These are phyloP conservation scores for Fulmarus glacialis DNA, from an alignment of 2,113 vertebrate genomes.

Conservation along the genomic window DNA sequence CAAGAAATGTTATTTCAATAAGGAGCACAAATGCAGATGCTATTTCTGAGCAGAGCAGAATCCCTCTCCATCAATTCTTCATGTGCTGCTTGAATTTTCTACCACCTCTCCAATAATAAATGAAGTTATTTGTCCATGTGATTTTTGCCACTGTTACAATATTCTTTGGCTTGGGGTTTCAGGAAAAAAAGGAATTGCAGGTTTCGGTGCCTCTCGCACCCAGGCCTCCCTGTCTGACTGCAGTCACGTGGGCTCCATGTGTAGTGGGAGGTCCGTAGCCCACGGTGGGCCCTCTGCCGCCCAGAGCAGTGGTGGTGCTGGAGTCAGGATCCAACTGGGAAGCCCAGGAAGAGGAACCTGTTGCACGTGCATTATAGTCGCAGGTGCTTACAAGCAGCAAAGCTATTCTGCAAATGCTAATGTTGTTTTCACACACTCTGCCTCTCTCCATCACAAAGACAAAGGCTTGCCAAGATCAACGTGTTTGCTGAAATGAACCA, in stretches of 20 bases:
- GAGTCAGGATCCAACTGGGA: neutral
- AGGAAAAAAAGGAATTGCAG: neutral
- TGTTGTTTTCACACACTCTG: neutral
- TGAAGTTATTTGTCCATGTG: neutral
- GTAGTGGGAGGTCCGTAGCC: neutral
- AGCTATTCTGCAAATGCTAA: neutral
- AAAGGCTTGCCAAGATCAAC: neutral
- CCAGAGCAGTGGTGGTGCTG: neutral
- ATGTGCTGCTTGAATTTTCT: neutral
- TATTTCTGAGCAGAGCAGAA: neutral
- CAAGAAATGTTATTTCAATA: neutral
- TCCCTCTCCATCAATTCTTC: neutral
- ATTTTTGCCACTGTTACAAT: neutral
- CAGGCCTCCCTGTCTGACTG: neutral
- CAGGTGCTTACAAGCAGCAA: neutral
- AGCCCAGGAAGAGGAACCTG: neutral
- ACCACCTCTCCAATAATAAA: neutral
- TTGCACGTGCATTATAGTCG: accelerated
- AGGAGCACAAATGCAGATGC: neutral
- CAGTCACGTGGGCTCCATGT: neutral
- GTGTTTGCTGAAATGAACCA: neutral
- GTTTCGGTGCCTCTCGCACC: neutral
- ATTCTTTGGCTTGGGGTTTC: neutral
- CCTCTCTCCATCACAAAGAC: neutral
- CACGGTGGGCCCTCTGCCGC: accelerated